phyloP scores from a whole-genome alignment of 2,888 invertebrate species.

The Boloria selene region DNA sequence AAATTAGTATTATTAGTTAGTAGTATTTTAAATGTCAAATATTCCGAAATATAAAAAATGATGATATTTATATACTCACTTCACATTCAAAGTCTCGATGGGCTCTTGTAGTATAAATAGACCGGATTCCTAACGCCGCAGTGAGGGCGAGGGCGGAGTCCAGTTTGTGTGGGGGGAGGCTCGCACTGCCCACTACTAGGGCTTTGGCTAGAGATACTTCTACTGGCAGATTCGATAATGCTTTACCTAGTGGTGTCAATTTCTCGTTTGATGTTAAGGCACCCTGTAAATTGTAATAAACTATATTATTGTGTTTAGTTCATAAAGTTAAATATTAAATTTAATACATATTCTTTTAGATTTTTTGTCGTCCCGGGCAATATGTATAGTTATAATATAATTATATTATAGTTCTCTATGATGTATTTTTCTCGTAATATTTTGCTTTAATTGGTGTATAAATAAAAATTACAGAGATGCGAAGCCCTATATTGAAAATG shows the following conservation, averaged over 20 bases:
- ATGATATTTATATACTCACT: constrained; percentile 19
- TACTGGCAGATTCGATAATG: constrained; percentile 94
- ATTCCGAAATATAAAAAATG: no score
- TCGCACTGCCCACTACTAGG: constrained; percentile 94
- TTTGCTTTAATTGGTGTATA: no score
- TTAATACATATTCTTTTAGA: no score
- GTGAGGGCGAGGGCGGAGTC: constrained; percentile 92
- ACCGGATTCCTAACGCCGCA: constrained; percentile 95
- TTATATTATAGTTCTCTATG: no score
- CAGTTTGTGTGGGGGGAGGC: constrained; percentile 88
- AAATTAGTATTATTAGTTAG: no score
- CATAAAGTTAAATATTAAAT: background rate
- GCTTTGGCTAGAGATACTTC: constrained; percentile 98
- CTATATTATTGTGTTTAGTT: no score
- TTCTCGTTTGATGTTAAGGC: constrained; percentile 91
- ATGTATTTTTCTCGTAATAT: no score
- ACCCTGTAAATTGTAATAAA: constrained; percentile 76
- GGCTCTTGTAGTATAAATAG: constrained; percentile 94
- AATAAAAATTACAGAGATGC: no score
- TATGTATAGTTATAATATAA: no score
- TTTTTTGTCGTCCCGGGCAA: no score
- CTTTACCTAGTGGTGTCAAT: constrained; percentile 92
- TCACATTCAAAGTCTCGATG: constrained; percentile 36
- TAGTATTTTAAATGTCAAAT: no score
- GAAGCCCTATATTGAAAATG: no score